Evolutionary conservation across 2,113 vertebrate species (phyloP).

Genomic region (Elaphurus davidianus): DNA sequence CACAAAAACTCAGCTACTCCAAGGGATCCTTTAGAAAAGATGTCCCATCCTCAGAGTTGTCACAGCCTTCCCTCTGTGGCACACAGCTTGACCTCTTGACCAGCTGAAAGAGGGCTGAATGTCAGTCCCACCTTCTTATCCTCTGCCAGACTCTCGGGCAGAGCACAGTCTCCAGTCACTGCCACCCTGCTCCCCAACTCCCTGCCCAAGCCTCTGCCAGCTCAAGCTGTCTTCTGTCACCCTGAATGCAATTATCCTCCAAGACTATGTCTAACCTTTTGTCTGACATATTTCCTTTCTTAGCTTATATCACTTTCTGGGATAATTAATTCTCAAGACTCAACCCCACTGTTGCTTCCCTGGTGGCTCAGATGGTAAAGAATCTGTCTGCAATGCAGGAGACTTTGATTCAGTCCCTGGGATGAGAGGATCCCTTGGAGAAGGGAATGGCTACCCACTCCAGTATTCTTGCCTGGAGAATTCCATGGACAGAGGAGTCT

Average conservation of each 20-base stretch:
- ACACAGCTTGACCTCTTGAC: neutral
- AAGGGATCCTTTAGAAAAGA: neutral
- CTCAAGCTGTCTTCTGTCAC: neutral
- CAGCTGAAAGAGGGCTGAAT: neutral
- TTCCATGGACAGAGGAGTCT: neutral
- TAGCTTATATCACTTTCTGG: neutral
- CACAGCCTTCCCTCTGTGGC: accelerated
- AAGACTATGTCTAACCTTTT: neutral
- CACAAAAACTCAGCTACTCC: neutral
- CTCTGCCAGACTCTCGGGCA: neutral
- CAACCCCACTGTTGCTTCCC: neutral
- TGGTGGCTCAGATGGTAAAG: neutral
- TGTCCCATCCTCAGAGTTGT: neutral
- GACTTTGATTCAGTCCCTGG: neutral
- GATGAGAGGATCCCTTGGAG: neutral
- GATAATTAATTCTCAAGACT: neutral
- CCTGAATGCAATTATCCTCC: neutral
- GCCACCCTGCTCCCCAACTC: neutral
- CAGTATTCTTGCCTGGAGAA: neutral
- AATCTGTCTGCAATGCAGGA: neutral
- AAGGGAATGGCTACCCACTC: neutral
- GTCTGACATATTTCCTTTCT: neutral
- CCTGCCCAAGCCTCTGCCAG: neutral
- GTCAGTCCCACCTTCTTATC: neutral
- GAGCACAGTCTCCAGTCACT: neutral